Evolutionary conservation across 2,797 vertebrate species (phyloP).

Genomic region (Alauda arvensis): DNA sequence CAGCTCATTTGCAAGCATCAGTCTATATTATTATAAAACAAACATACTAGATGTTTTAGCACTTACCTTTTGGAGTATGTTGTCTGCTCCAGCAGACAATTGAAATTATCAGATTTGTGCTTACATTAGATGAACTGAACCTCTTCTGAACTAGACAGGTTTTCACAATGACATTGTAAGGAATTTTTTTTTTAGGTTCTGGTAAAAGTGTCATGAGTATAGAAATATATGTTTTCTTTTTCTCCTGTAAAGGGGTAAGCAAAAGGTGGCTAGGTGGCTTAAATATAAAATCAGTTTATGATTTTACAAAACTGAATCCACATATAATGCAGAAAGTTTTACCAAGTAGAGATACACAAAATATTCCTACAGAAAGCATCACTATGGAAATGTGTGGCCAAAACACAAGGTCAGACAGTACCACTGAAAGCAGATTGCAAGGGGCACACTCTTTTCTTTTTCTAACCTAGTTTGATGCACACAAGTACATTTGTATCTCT

Average conservation of each 20-base stretch:
- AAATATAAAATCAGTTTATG: neutral
- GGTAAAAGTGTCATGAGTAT: neutral
- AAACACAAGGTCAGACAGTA: neutral
- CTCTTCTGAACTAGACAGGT: neutral
- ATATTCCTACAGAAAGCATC: neutral
- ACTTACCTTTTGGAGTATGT: neutral
- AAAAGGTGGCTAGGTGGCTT: neutral
- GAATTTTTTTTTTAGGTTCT: accelerated
- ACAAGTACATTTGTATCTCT: neutral
- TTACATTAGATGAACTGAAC: neutral
- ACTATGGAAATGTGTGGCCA: neutral
- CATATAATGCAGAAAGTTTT: neutral
- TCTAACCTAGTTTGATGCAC: neutral
- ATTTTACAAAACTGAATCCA: neutral
- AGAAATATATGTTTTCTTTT: neutral
- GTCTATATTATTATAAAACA: neutral
- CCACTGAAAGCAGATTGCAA: neutral
- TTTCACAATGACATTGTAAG: neutral
- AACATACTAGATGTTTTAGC: neutral
- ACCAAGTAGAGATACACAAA: neutral
- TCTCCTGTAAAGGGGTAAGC: neutral
- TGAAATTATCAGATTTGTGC: neutral
- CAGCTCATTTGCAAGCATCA: neutral
- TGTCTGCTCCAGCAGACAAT: neutral
- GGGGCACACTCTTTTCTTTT: neutral